These are phyloP conservation scores for Xestia sexstrigata DNA, from an alignment of 2,888 invertebrate species.

Conservation along the genomic window DNA sequence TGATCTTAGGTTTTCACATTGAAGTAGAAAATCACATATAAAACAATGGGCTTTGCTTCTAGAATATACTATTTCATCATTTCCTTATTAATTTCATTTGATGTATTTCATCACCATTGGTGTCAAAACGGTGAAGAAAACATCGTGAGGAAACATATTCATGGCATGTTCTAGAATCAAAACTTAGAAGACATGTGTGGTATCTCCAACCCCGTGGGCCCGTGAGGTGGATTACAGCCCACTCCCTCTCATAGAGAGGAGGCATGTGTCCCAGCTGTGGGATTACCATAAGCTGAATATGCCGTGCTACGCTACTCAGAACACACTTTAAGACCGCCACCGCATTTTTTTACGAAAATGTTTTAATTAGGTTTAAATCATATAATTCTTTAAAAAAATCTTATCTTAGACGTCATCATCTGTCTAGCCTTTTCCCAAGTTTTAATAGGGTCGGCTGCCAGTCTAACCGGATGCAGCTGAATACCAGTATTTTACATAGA, in stretches of 20 bases:
- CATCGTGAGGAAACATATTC: neutral
- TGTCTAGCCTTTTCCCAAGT: too few relatives aligned
- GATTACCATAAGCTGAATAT: neutral
- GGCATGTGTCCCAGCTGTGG: neutral
- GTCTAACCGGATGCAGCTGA: too few relatives aligned
- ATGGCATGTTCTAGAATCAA: neutral
- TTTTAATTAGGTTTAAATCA: too few relatives aligned
- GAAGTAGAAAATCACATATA: neutral
- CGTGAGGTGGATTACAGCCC: neutral
- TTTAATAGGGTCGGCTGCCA: too few relatives aligned
- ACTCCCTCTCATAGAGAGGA: neutral
- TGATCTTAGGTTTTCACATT: neutral
- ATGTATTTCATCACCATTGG: neutral
- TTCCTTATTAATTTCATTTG: neutral
- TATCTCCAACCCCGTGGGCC: neutral
- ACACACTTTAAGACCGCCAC: too few relatives aligned
- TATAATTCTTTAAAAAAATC: too few relatives aligned
- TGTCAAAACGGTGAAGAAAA: neutral
- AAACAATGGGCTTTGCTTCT: neutral
- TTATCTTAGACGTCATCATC: too few relatives aligned
- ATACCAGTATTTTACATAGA: too few relatives aligned
- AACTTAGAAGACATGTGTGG: neutral
- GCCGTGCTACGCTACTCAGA: neutral
- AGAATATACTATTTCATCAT: neutral
- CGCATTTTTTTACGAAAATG: too few relatives aligned